phyloP scores from a whole-genome alignment of 2,888 invertebrate species.

The Sisyra nigra region DNA sequence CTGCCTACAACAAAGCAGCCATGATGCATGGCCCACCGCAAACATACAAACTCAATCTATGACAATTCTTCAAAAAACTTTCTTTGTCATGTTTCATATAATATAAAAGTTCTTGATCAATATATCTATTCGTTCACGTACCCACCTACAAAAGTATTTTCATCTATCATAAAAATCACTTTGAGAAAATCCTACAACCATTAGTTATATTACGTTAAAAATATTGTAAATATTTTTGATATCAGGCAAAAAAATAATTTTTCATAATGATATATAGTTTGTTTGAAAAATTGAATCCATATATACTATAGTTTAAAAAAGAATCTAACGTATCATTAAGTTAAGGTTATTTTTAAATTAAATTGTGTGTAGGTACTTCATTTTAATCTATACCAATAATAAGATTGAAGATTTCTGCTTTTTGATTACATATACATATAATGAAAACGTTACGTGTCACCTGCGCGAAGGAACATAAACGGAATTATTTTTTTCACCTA shows the following conservation, averaged over 20 bases:
- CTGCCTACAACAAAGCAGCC: constrained; percentile 18
- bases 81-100: constrained; percentile 17
- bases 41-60: constrained; percentile 23
- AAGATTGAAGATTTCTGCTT: too few species aligned
- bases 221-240: neutral
- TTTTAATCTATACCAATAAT: too few species aligned
- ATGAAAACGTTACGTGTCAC: too few species aligned
- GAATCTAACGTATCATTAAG: too few species aligned
- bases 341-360: too few species aligned
- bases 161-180: neutral
- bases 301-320: too few species aligned
- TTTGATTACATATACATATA: too few species aligned
- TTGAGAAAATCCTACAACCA: neutral
- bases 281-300: too few species aligned
- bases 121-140: neutral
- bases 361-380: too few species aligned
- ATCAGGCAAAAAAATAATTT: neutral
- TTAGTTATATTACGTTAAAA: neutral
- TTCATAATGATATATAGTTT: too few species aligned
- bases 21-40: constrained; percentile 11
- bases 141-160: neutral
- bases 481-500: too few species aligned
- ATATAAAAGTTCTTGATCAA: constrained; percentile 1
- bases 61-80: constrained; percentile 26
- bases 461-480: too few species aligned